A percentile compares a stretch with the other conserved stretches of the same genome.
Conservation (phyloP, 2,113 vertebrate genomes). For the Atrichornis clamosus region DNA sequence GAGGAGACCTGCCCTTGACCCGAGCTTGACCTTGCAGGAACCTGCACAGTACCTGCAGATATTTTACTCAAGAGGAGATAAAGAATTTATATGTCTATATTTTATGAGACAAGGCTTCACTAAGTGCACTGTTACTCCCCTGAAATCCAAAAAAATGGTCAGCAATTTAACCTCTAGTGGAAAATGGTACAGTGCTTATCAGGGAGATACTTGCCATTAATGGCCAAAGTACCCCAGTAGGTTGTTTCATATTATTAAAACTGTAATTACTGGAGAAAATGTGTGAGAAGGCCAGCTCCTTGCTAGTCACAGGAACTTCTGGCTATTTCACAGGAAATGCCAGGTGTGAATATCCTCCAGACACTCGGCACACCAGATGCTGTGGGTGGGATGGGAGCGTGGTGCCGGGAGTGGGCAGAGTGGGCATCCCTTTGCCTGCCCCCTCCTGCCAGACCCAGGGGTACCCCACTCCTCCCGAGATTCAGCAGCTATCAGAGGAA, state of each 20-base stretch:
- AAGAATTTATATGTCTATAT: neutral
- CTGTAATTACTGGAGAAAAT: neutral
- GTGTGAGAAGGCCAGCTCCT: neutral
- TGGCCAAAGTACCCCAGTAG: neutral
- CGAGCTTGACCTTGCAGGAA: neutral
- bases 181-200: neutral
- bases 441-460: neutral
- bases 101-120: neutral
- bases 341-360: neutral
- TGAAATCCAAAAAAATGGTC: neutral
- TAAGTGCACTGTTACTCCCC: neutral
- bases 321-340: neutral
- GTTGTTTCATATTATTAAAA: neutral
- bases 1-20: neutral
- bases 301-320: neutral
- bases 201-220: neutral
- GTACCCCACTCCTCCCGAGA: neutral
- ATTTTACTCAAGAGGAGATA: neutral
- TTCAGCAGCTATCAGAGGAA: neutral
- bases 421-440: neutral
- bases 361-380: neutral
- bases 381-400: accelerated
- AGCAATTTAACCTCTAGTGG: neutral
- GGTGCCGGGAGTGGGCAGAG: neutral
- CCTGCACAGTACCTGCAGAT: neutral